These are phyloP conservation scores for Drosophila macrospina DNA, from an alignment of 2,888 invertebrate species.

Conservation along the genomic window DNA sequence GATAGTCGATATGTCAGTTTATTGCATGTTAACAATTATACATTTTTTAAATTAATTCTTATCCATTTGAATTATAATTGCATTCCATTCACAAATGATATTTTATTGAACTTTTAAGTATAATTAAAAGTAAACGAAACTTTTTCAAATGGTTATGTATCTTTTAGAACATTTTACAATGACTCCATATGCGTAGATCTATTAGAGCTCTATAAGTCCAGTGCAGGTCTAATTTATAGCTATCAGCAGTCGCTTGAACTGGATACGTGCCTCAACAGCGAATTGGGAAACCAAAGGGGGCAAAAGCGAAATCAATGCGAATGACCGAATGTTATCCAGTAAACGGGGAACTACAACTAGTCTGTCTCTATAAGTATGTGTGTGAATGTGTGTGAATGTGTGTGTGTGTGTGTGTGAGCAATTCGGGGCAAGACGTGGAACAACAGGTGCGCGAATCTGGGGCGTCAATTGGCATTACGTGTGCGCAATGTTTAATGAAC, in stretches of 20 bases:
- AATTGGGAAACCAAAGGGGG: conserved; percentile 1
- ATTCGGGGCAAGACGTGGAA: conserved; percentile 13
- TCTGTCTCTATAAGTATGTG: background rate
- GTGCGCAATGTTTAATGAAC: conserved; percentile 69
- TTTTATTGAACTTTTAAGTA: background rate
- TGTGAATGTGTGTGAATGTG: background rate
- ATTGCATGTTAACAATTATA: no score
- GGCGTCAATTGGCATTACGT: conserved; percentile 76
- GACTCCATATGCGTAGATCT: background rate
- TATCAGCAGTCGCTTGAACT: conserved; percentile 16
- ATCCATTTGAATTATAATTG: no score
- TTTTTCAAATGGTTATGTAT: background rate
- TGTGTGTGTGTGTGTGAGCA: background rate
- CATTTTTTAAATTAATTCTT: no score
- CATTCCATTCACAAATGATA: background rate
- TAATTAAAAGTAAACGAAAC: background rate
- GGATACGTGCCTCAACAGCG: conserved; percentile 16
- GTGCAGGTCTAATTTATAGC: conserved; percentile 16
- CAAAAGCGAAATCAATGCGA: conserved; percentile 24
- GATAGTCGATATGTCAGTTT: no score
- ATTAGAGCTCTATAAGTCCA: background rate
- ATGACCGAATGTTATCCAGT: conserved; percentile 10
- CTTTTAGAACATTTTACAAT: conserved; percentile 6
- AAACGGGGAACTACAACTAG: conserved; percentile 16
- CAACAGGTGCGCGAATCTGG: conserved; percentile 78